Conservation (phyloP, 2,888 invertebrate species). For the Fragum whitleyi region DNA sequence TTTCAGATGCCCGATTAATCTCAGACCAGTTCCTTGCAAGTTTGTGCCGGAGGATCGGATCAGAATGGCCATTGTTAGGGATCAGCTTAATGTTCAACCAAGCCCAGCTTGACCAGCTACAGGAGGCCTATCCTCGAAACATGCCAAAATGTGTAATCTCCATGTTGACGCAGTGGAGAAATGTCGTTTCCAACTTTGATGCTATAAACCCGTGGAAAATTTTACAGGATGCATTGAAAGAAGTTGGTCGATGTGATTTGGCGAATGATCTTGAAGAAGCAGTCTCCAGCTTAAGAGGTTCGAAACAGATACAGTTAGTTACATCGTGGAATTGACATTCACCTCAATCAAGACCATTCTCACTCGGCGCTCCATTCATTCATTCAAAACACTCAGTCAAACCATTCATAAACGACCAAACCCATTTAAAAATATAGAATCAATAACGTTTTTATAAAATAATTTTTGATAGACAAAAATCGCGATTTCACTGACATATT, state of each 20-base stretch:
- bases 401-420: no score
- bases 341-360: no score
- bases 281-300: no score
- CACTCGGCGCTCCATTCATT: no score
- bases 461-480: no score
- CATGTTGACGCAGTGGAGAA: conserved; percentile 29
- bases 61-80: conserved; percentile 35
- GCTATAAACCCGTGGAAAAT: not conserved
- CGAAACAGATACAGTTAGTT: no score
- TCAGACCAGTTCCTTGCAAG: conserved; percentile 25
- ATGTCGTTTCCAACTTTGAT: not conserved
- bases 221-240: not conserved
- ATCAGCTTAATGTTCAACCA: conserved; percentile 31
- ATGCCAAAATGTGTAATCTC: conserved; percentile 12
- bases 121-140: conserved; percentile 30
- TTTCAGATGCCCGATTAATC: no score
- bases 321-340: no score
- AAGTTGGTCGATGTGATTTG: conserved; percentile 21
- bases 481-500: no score
- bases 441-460: no score
- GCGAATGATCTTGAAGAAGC: conserved; percentile 11
- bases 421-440: no score
- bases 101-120: conserved; percentile 37
- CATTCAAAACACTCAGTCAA: no score
- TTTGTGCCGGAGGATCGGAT: conserved; percentile 12